Conservation (phyloP, 2,797 vertebrate genomes). For the Dipus sagitta region DNA sequence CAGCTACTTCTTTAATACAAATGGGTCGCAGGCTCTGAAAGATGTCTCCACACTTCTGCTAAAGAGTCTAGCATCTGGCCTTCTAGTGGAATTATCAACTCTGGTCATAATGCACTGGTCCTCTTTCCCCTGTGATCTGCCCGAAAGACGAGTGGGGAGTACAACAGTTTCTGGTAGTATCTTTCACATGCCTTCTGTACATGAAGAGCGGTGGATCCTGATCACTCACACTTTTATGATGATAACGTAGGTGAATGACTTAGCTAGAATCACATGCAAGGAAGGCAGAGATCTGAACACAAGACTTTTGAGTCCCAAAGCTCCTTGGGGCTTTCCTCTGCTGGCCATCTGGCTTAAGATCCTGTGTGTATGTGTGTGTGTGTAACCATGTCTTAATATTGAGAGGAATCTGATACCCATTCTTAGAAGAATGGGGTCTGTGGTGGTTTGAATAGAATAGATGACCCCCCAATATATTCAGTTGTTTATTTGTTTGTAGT, state of each 20-base stretch:
- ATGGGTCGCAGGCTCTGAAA: neutral
- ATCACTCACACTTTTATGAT: conserved; percentile 28
- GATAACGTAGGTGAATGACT: conserved; percentile 29
- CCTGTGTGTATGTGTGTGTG: neutral
- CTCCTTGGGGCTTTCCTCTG: neutral
- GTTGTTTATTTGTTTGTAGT: too few species aligned
- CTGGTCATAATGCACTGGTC: neutral
- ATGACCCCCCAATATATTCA: too few species aligned
- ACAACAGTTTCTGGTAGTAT: neutral
- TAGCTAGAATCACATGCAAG: neutral
- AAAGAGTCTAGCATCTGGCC: neutral
- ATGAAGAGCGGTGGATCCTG: conserved; percentile 15
- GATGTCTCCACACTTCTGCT: neutral
- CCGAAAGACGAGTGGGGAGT: neutral
- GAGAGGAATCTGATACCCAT: neutral
- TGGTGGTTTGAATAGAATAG: too few species aligned
- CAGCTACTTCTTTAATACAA: neutral
- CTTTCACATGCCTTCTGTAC: neutral
- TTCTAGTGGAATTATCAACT: neutral
- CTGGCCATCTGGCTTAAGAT: neutral
- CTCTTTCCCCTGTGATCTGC: neutral
- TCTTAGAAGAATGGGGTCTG: neutral
- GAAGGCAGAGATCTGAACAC: neutral
- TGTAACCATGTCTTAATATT: neutral
- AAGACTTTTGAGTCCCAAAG: conserved; percentile 6